Evolutionary conservation across 2,888 invertebrate species (phyloP).

Genomic region (Brachynemurus nebulosus): DNA sequence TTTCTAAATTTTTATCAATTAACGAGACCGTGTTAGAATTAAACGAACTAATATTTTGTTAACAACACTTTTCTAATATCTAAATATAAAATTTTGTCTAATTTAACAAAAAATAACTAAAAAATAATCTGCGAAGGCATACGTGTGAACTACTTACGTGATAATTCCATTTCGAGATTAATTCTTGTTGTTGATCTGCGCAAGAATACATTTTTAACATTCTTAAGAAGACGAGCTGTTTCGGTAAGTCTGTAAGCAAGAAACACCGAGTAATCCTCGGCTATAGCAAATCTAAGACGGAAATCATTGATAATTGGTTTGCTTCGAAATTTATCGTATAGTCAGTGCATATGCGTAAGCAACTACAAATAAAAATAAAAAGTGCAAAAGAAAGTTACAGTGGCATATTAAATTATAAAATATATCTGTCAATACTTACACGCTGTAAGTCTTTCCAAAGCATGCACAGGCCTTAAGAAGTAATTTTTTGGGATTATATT

Average conservation of each 20-base stretch:
- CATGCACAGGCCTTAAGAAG: constrained; percentile 67
- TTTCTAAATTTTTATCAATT: too few relatives aligned
- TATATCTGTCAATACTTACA: constrained; percentile 69
- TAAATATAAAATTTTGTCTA: too few relatives aligned
- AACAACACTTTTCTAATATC: too few relatives aligned
- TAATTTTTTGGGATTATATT: not conserved
- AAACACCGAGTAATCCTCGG: constrained; percentile 2
- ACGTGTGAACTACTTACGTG: constrained; percentile 77
- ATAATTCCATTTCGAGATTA: constrained; percentile 78
- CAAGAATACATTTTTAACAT: constrained; percentile 85
- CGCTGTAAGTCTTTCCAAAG: constrained; percentile 75
- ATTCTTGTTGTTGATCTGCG: constrained; percentile 63
- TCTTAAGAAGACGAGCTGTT: constrained; percentile 90
- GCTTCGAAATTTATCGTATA: not conserved
- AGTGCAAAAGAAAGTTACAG: constrained; percentile 5
- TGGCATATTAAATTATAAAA: too few relatives aligned
- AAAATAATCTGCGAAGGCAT: too few relatives aligned
- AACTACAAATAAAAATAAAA: not conserved
- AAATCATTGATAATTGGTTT: not conserved
- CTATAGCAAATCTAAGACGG: constrained; percentile 4
- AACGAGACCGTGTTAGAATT: too few relatives aligned
- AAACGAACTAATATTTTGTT: too few relatives aligned
- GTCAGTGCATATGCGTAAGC: constrained; percentile 8
- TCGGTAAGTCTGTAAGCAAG: constrained; percentile 75
- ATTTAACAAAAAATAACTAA: too few relatives aligned